A percentile compares a stretch with the other conserved stretches of the same genome.
phyloP scores from a whole-genome alignment of 1,140 invertebrate species.

The Eupristina koningsbergeri region DNA sequence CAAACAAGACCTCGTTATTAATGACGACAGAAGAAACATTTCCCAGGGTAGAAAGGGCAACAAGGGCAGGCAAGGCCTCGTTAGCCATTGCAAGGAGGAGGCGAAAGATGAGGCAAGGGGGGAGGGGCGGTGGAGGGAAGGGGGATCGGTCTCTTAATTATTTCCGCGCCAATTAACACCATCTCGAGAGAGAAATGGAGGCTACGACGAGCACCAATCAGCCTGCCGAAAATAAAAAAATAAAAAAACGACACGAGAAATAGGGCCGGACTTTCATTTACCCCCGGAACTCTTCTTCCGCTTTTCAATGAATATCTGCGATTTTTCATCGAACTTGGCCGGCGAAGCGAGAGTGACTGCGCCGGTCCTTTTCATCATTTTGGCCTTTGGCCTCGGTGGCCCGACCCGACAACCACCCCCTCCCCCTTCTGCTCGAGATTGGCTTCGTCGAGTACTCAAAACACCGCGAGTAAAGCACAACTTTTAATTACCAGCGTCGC shows the following conservation, averaged over 20 bases:
- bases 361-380: slow-evolving; percentile 49
- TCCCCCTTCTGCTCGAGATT: slow-evolving; percentile 41
- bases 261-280: slow-evolving; percentile 26
- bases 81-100: slow-evolving; percentile 61
- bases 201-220: slow-evolving; percentile 53
- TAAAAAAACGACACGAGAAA: slow-evolving; percentile 15
- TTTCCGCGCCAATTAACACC: slow-evolving; percentile 73
- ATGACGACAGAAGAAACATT: slow-evolving; percentile 69
- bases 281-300: slow-evolving; percentile 42
- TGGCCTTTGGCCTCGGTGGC: slow-evolving; percentile 25
- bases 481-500: slow-evolving; percentile 53
- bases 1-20: slow-evolving; percentile 71
- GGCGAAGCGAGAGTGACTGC: slow-evolving; percentile 29
- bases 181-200: slow-evolving; percentile 56
- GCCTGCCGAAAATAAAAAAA: slow-evolving; percentile 19
- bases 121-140: slow-evolving; percentile 48
- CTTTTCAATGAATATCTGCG: slow-evolving; percentile 38
- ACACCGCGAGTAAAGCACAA: slow-evolving; percentile 37
- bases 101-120: too few species aligned
- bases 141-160: slow-evolving; percentile 69
- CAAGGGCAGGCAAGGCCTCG: too few species aligned
- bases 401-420: too few species aligned
- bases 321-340: slow-evolving; percentile 51
- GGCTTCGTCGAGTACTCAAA: slow-evolving; percentile 19
- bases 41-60: slow-evolving; percentile 62